A percentile compares a stretch with the other conserved stretches of the same genome.
These are phyloP conservation scores for Rhinoptilus africanus DNA, from an alignment of 2,113 vertebrate genomes.

Conservation along the genomic window DNA sequence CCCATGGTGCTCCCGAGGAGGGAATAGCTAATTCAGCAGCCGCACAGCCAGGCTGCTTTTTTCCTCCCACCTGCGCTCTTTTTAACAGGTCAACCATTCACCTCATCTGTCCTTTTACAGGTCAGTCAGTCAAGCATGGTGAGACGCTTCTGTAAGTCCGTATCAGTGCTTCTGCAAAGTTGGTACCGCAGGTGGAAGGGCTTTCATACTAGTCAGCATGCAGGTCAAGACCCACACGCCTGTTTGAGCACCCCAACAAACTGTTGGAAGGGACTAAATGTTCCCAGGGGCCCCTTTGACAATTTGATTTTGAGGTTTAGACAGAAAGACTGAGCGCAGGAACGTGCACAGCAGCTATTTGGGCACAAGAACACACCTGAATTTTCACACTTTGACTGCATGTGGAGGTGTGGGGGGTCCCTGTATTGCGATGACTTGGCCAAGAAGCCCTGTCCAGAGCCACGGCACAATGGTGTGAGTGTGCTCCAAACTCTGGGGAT, in stretches of 20 bases:
- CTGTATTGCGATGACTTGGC: not conserved
- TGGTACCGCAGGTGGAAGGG: accelerated
- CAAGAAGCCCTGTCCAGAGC: not conserved
- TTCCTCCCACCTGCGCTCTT: not conserved
- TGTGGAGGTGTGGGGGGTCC: accelerated
- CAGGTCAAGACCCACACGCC: not conserved
- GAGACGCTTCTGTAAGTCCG: not conserved
- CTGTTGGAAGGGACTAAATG: not conserved
- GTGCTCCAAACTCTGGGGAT: not conserved
- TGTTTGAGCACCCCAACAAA: not conserved
- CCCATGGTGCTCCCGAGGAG: accelerated
- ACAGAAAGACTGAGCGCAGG: not conserved
- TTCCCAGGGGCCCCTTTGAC: not conserved
- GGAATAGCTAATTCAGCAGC: not conserved
- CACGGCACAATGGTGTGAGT: not conserved
- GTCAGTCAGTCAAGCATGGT: not conserved
- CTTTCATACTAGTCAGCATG: not conserved
- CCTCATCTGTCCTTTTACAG: not conserved
- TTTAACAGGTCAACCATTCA: not conserved
- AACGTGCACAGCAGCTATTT: not conserved
- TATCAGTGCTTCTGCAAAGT: not conserved
- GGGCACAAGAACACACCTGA: not conserved
- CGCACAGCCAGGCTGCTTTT: not conserved
- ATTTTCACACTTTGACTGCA: not conserved
- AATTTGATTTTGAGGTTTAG: not conserved